Evolutionary conservation across 1,140 invertebrate genomes (phyloP).

Genomic region (Rhopalosiphum maidis): DNA sequence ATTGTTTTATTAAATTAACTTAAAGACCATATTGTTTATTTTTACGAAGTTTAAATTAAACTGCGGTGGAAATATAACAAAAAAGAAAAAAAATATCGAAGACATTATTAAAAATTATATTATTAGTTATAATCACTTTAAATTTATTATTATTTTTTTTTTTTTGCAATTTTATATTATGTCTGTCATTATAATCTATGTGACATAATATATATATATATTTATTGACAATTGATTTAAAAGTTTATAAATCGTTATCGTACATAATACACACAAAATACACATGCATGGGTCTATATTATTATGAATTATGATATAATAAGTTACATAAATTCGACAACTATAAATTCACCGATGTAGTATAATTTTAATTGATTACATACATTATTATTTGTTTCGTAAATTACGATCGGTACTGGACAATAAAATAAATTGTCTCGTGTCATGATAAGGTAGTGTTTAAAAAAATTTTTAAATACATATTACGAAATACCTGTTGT

Average conservation of each 20-base stretch:
- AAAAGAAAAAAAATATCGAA: not conserved
- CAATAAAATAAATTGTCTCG: not conserved
- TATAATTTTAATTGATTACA: not conserved
- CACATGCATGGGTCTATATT: not conserved
- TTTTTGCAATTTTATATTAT: not conserved
- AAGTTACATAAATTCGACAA: not conserved
- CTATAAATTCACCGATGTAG: not conserved
- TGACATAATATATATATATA: no score
- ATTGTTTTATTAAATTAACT: not conserved
- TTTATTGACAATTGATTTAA: no score
- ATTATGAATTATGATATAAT: not conserved
- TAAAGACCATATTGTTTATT: not conserved
- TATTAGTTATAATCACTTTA: not conserved
- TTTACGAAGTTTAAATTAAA: not conserved
- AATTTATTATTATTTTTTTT: not conserved
- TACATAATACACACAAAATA: not conserved
- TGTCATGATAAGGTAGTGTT: not conserved
- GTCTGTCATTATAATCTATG: no score
- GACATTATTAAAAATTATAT: not conserved
- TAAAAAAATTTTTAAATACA: not conserved
- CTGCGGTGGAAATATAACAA: not conserved
- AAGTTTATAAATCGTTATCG: no score
- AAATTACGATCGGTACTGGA: not conserved
- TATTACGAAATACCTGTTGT: slow-evolving; percentile 26
- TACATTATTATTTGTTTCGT: not conserved